phyloP scores from a whole-genome alignment of 2,113 vertebrate genomes.

The Recurvirostra avosetta region DNA sequence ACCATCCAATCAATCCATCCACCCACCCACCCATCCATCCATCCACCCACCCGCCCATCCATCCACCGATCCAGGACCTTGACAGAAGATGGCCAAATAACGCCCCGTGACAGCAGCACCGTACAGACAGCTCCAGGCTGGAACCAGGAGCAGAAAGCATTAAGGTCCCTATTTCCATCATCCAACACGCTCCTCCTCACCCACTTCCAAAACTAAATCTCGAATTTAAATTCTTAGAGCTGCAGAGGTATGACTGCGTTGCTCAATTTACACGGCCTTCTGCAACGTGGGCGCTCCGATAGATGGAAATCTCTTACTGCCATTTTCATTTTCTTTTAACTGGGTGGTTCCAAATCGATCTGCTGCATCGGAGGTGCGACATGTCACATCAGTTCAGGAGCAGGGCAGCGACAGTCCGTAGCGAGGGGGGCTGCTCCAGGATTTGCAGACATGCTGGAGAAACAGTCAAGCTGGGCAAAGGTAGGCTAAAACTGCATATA shows the following conservation, averaged over 20 bases:
- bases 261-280: neutral
- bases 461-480: neutral
- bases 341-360: neutral
- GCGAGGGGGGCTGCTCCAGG: neutral
- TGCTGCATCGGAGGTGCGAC: neutral
- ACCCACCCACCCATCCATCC: neutral
- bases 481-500: neutral
- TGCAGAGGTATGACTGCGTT: neutral
- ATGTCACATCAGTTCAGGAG: neutral
- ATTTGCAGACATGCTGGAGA: neutral
- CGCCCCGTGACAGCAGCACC: neutral
- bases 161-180: neutral
- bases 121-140: neutral
- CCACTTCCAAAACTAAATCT: neutral
- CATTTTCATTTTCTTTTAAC: neutral
- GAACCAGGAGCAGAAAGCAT: neutral
- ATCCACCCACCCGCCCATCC: neutral
- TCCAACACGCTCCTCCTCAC: neutral
- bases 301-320: neutral
- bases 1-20: neutral
- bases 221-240: neutral
- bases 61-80: no score
- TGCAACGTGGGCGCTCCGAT: accelerated
- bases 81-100: neutral
- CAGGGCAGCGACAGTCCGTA: neutral